Evolutionary conservation across 2,797 vertebrate species (phyloP).

Genomic region (Amniataba percoides): DNA sequence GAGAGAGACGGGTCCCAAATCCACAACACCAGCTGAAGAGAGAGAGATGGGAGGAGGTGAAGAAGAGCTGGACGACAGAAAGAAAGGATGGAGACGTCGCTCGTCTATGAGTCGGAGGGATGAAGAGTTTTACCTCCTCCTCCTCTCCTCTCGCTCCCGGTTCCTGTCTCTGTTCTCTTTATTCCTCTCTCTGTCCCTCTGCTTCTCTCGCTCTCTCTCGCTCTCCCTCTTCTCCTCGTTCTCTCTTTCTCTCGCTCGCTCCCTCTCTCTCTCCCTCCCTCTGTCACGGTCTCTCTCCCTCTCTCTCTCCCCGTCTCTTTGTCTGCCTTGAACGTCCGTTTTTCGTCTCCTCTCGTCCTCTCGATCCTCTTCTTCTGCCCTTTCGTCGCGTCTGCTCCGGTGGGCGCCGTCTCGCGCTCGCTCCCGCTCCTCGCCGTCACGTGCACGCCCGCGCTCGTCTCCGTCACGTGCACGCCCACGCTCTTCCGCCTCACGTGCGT

Average conservation of each 20-base stretch:
- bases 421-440: slow-evolving; percentile 20
- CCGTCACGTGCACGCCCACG: not conserved
- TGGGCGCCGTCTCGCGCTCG: slow-evolving; percentile 29
- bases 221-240: slow-evolving; percentile 70
- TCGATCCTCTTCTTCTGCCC: slow-evolving; percentile 31
- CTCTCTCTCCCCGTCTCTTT: slow-evolving; percentile 35
- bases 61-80: slow-evolving; percentile 24
- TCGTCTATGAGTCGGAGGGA: slow-evolving; percentile 18
- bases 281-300: slow-evolving; percentile 14
- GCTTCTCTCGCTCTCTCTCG: slow-evolving; percentile 68
- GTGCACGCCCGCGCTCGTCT: slow-evolving; percentile 11
- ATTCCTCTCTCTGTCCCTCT: slow-evolving; percentile 64
- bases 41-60: slow-evolving; percentile 16
- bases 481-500: not conserved
- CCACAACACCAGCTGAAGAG: slow-evolving; percentile 15
- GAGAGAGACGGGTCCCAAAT: slow-evolving; percentile 12
- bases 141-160: slow-evolving; percentile 68
- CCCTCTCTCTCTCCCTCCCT: slow-evolving; percentile 29
- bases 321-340: slow-evolving; percentile 53
- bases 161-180: slow-evolving; percentile 77
- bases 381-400: slow-evolving; percentile 36
- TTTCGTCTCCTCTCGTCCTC: slow-evolving; percentile 50
- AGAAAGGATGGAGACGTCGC: slow-evolving; percentile 22
- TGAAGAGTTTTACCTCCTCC: slow-evolving; percentile 57
- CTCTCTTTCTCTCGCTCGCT: slow-evolving; percentile 61